Evolutionary conservation across 2,888 invertebrate genomes (phyloP).

Genomic region (Cosmorhoe ocellata): DNA sequence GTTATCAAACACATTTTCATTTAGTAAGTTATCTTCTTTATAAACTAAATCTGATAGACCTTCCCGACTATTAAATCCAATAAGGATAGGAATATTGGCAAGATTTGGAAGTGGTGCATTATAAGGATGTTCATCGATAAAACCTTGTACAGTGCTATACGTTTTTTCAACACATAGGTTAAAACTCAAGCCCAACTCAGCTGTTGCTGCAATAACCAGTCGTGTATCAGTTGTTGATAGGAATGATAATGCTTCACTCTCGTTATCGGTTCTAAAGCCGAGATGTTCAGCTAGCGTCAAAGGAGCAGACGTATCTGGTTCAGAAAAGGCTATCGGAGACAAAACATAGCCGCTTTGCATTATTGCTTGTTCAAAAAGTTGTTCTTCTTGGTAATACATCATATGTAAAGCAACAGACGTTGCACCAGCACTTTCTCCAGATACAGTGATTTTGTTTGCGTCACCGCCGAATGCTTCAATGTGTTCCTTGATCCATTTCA

Average conservation of each 20-base stretch:
- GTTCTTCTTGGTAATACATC: constrained; percentile 43
- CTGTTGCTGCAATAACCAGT: constrained; percentile 44
- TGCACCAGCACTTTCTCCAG: constrained; percentile 59
- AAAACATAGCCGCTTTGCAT: constrained; percentile 52
- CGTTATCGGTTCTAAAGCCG: constrained; percentile 42
- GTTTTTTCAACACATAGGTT: constrained; percentile 51
- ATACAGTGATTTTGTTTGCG: constrained; percentile 50
- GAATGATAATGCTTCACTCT: constrained; percentile 47
- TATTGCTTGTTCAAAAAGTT: constrained; percentile 52
- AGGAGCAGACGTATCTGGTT: constrained; percentile 41
- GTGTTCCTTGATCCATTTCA: constrained; percentile 58
- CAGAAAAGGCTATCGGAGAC: constrained; percentile 33
- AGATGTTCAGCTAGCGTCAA: constrained; percentile 47
- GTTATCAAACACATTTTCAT: constrained; percentile 31
- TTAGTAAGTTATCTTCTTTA: constrained; percentile 21
- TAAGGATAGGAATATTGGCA: constrained; percentile 39
- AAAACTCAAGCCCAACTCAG: constrained; percentile 35
- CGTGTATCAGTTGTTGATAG: constrained; percentile 42
- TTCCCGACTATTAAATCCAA: constrained; percentile 48
- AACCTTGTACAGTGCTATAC: constrained; percentile 39
- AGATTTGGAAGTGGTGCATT: constrained; percentile 35
- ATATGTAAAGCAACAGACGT: constrained; percentile 51
- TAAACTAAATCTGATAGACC: not conserved
- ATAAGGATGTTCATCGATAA: constrained; percentile 44
- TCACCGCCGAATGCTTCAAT: constrained; percentile 62